These are phyloP conservation scores for Odontamblyopus rebecca DNA, from an alignment of 2,797 vertebrate genomes.

Conservation along the genomic window DNA sequence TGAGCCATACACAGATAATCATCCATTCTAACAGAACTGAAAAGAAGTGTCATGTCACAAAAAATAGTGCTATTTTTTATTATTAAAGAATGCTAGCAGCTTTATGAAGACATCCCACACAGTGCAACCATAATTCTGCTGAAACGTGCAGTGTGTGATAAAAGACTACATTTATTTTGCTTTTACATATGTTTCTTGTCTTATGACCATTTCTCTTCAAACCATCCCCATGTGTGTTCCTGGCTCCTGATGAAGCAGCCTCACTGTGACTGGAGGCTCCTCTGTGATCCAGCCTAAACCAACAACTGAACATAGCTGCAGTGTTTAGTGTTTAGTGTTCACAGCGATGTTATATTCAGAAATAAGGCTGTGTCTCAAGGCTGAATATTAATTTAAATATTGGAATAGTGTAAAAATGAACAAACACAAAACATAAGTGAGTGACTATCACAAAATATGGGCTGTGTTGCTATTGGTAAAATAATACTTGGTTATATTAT, in stretches of 20 bases:
- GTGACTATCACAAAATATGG: background rate
- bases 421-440: background rate
- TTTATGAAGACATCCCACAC: conserved; percentile 7
- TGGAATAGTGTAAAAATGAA: background rate
- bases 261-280: conserved; percentile 34
- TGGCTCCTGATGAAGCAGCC: conserved; percentile 62
- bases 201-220: conserved; percentile 19
- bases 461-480: background rate
- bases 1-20: too few relatives aligned
- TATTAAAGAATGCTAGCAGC: background rate
- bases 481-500: too few relatives aligned
- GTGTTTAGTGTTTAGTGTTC: background rate
- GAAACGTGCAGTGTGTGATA: conserved; percentile 9
- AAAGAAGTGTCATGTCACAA: too few relatives aligned
- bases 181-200: conserved; percentile 17
- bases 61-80: background rate
- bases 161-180: conserved; percentile 9
- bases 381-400: background rate
- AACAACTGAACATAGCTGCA: background rate
- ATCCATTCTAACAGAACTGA: too few relatives aligned
- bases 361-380: background rate
- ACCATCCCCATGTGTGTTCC: conserved; percentile 52
- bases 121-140: background rate
- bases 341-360: background rate
- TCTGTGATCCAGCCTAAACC: conserved; percentile 25